Base-by-base conservation (phyloP, 1,140 invertebrate genomes). In the Eumaeus atala region DNA sequence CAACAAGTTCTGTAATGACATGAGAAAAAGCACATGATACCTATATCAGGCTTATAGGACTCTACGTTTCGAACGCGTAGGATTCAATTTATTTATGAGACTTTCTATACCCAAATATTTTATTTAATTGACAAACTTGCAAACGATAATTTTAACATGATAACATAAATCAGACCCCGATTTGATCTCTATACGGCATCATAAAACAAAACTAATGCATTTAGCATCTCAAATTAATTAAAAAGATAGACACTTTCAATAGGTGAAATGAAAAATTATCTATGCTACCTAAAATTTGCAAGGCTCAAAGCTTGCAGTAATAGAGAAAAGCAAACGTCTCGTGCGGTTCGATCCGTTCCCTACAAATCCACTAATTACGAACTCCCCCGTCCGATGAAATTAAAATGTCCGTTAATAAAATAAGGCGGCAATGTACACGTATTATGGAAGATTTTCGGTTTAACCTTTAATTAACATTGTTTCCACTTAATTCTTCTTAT, bases 341-440 rank as follows among this genome's bases (percentile, higher is more conserved):
- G 49, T 51, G 49, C 34, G 21, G 51, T 34, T 21, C 34, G 18
- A 50, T 21, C 33, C 28, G 59, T 61, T 61, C 64, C 62, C 61
- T 67, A 62, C 54, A 63, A 64, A 64, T 64, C 64, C 66, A 70
- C 73, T 77, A 76, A 80, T 80, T 80, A 76, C 76, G 73, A 77
- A 77, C 65, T 79, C 72, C 54, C 58, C 66, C 68, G 71, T 56
- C 59, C 61, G 61, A 72, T 67, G 66, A 77, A 77, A 80, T 76
- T 80, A 74, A 74, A 74, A 73, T 66, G 71, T 68, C 69, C 66
- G 64, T 64, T 61, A 62, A 74, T 74, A 74, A 74, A 44, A 17
- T 44, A 44, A 16, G 7, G 35, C 35, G 21, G 21, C 21, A 28
- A 28, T 28, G 6, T 28, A 28, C 21, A 28, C 2, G 21, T 28